These are phyloP conservation scores for Halcyon smyrnensis DNA, from an alignment of 2,797 vertebrate species.

Conservation along the genomic window DNA sequence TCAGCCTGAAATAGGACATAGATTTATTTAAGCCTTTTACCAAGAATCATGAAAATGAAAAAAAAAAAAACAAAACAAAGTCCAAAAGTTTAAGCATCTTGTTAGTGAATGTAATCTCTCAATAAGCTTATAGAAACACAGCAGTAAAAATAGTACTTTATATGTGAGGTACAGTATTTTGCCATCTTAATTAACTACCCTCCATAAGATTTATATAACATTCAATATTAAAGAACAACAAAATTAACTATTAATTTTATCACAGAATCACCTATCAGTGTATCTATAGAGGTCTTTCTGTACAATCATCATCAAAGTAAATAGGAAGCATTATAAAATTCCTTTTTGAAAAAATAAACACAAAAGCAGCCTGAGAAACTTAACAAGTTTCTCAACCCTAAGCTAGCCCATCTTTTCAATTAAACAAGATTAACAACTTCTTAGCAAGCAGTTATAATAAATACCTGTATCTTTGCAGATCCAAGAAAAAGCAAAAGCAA, in stretches of 20 bases:
- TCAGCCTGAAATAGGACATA: constrained; percentile 81
- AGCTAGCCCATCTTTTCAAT: not conserved
- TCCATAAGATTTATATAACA: not conserved
- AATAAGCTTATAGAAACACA: not conserved
- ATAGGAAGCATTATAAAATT: not conserved
- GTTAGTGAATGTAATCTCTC: not conserved
- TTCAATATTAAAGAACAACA: constrained; percentile 43
- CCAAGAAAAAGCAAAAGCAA: constrained; percentile 78
- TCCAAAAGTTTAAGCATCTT: not conserved
- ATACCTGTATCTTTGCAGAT: constrained; percentile 87
- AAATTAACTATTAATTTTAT: constrained; percentile 11
- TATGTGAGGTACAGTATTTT: not conserved
- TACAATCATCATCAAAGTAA: not conserved
- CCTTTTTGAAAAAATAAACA: not conserved
- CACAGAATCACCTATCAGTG: not conserved
- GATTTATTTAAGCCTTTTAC: not conserved
- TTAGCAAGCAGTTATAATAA: constrained; percentile 17
- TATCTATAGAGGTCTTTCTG: not conserved
- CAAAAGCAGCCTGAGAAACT: not conserved
- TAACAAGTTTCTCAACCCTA: not conserved
- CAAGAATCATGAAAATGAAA: not conserved
- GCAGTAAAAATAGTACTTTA: not conserved
- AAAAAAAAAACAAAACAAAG: too few relatives aligned
- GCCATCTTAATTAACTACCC: not conserved
- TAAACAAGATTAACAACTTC: not conserved